Conservation (phyloP, 2,797 vertebrate species). For the Microhierax caerulescens region DNA sequence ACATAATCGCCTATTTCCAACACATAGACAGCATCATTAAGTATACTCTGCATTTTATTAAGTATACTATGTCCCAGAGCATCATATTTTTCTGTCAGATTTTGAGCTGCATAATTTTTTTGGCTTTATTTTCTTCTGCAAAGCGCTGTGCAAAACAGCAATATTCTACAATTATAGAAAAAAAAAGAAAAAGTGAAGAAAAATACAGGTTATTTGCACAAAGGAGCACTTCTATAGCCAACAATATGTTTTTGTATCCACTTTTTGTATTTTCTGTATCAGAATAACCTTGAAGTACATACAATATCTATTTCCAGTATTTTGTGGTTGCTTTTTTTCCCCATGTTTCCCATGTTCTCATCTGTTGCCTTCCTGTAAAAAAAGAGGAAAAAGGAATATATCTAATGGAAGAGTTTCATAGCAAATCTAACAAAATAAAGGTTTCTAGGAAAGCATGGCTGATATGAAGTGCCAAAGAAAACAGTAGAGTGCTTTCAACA, state of each 20-base stretch:
- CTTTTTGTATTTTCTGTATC: not conserved
- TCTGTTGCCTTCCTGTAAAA: not conserved
- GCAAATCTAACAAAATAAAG: not conserved
- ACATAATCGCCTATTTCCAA: not conserved
- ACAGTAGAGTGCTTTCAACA: not conserved
- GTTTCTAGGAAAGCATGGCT: not conserved
- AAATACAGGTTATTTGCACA: not conserved
- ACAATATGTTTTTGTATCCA: not conserved
- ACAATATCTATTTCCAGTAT: not conserved
- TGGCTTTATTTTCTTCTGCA: not conserved
- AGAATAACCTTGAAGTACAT: not conserved
- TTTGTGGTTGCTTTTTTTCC: accelerated
- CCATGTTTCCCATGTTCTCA: not conserved
- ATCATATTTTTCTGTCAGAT: not conserved
- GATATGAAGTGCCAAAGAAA: not conserved
- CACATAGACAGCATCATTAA: not conserved
- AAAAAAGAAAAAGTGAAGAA: not conserved
- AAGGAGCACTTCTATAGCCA: not conserved
- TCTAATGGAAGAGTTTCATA: not conserved
- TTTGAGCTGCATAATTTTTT: not conserved
- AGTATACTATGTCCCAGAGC: not conserved
- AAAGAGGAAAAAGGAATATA: not conserved
- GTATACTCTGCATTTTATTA: not conserved
- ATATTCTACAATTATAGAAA: not conserved
- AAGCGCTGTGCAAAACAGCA: not conserved